Evolutionary conservation across 2,113 vertebrate genomes (phyloP).

Genomic region (Otocyon megalotis): DNA sequence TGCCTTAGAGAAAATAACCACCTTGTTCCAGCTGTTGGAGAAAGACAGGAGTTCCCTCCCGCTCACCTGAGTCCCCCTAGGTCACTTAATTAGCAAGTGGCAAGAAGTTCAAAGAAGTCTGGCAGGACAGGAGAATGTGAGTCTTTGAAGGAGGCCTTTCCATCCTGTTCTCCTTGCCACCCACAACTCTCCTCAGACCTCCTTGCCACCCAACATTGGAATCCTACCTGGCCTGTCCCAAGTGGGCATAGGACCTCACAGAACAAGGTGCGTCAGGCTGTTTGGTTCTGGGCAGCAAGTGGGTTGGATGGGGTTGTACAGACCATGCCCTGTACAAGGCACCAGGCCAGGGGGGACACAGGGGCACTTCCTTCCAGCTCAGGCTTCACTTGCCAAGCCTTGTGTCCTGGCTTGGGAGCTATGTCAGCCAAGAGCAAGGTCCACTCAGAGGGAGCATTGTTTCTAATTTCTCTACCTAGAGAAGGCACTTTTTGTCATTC

Average conservation of each 20-base stretch:
- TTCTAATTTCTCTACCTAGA: neutral
- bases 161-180: too few species aligned
- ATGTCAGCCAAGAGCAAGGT: neutral
- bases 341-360: accelerated
- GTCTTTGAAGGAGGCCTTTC: neutral
- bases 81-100: neutral
- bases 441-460: neutral
- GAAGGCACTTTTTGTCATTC: neutral
- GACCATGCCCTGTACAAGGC: neutral
- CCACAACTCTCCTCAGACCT: neutral
- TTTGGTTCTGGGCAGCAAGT: neutral
- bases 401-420: too few species aligned
- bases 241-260: neutral
- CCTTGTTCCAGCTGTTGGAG: neutral
- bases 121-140: neutral
- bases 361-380: accelerated
- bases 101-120: neutral
- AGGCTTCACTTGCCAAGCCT: neutral
- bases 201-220: neutral
- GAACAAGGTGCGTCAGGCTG: too few species aligned
- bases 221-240: neutral
- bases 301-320: too few species aligned
- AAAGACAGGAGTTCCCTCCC: neutral
- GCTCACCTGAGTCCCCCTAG: neutral
- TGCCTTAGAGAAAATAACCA: slow-evolving; percentile 28